Evolutionary conservation across 2,113 vertebrate genomes (phyloP).

Genomic region (Aegotheles bennettii): DNA sequence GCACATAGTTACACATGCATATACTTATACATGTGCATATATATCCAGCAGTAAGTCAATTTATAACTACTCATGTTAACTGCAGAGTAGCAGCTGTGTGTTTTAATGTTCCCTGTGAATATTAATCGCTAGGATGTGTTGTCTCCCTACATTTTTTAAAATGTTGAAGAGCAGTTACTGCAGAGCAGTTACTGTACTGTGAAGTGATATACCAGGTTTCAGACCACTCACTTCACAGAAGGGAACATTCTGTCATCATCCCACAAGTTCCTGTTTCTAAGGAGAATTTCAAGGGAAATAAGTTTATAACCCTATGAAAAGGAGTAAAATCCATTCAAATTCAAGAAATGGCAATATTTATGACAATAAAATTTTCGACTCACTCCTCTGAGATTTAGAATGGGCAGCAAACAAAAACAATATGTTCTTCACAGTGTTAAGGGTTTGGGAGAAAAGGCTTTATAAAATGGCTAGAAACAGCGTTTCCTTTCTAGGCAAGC

Average conservation of each 20-base stretch:
- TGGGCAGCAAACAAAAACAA: accelerated
- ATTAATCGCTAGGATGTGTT: not conserved
- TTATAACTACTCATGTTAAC: not conserved
- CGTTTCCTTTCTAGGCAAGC: not conserved
- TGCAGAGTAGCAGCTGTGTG: not conserved
- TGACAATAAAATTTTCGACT: not conserved
- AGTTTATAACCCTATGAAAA: not conserved
- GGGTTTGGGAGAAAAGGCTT: not conserved
- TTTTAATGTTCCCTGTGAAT: not conserved
- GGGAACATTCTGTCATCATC: not conserved
- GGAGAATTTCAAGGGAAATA: not conserved
- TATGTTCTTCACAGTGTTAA: not conserved
- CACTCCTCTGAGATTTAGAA: not conserved
- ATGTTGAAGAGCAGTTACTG: not conserved
- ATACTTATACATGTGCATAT: not conserved
- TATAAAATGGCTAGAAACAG: not conserved
- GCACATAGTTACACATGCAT: accelerated
- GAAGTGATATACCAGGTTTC: not conserved
- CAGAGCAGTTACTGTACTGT: not conserved
- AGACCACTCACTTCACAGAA: not conserved
- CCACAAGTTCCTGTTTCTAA: not conserved
- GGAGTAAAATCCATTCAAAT: accelerated
- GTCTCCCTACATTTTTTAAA: not conserved
- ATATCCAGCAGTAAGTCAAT: not conserved
- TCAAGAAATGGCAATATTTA: not conserved